Evolutionary conservation across 2,888 invertebrate species (phyloP), one percentile per base, ranked within the genome.

Genomic region (Drosophila multiciliata): DNA sequence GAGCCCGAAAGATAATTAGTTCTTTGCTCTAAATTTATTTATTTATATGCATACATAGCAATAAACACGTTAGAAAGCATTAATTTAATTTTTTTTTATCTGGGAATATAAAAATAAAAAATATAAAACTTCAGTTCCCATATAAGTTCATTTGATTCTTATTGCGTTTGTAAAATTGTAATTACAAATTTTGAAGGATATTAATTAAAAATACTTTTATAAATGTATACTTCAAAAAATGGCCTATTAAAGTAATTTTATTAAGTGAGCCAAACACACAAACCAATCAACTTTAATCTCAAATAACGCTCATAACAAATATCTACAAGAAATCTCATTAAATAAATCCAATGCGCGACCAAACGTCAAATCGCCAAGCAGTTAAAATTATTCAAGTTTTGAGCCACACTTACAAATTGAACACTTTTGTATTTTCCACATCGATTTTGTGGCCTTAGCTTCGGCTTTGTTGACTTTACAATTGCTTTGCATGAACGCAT

Each of bases 401-500:
- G 64, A 72, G 49, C 69, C 65, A 40, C 36, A 38, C 38, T 53
- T 66, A 52, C 32, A 52, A 68, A 36, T 66, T 63, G 48, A 65
- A 60, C 49, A 23, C 52, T 38, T 61, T 63, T 54, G 40, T 40
- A 66, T 72, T 72, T 68, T 66, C 63, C 70, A 77, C 75, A 80
- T 83, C 72, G 75, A 76, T 75, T 75, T 76, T 62, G 45, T 81
- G 78, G 87, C 83, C 78, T 81, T 80, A 73, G 65, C 61, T 75
- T 64, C 62, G 67, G 75, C 79, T 78, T 75, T 80, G 78, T 75
- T 67, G 73, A 29, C 68, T 75, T 75, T 85, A 80, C 82, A 83
- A 82, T 85, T 80, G 83, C 72, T 76, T 82, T 82, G 83, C 82
- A 84, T 85, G 73, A 67, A 82, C 82, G 82, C 82, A 82, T 73